Evolutionary conservation across 2,888 invertebrate genomes (phyloP), one percentile per base, ranked within the genome.

Genomic region (Machimus atricapillus): DNA sequence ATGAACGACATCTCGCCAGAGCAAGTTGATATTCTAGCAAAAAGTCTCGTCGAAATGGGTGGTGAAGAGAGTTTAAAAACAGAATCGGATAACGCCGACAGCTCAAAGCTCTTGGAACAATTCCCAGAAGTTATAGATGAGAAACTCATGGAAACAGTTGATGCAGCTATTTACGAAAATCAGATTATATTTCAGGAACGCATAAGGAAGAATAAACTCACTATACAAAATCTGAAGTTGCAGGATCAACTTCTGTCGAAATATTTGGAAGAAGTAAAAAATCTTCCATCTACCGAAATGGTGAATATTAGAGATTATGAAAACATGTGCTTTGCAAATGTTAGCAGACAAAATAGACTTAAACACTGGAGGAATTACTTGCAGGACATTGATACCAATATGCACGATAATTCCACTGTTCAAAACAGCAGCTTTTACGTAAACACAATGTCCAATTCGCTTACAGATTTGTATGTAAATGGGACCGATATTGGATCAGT

Each of bases 281-380:
- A 88, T 82, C 23, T 88, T 27, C 88, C 88, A 34, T 87, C 88
- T 6, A 87, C 73, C 34, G 88, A 87, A 76, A 86, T 87, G 81
- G 76, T 88, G 9, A 88, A 88, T 79, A 87, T 89, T 9, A 86
- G 88, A 19, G 88, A 89, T 78, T 89, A 89, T 77, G 89, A 89
- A 46, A 89, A 89, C 83, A 89, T 89, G 87, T 88, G 88, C 56
- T 89, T 89, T 76, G 85, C 88, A 9, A 88, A 88, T 74, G 87
- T 89, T 19, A 88, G 81, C 40, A 87, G 88, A 19, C 87, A 87
- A 31, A 88, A 88, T 73, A 85, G 89, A 16, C 87, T 89, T 43
- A 89, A 89, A 87, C 89, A 89, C 79, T 89, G 89, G 89, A 87
- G 88, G 40, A 89, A 88, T 86, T 89, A 89, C 88, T 86, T 89